Conservation (phyloP, 2,797 vertebrate species). For the Melopsittacus undulatus region DNA sequence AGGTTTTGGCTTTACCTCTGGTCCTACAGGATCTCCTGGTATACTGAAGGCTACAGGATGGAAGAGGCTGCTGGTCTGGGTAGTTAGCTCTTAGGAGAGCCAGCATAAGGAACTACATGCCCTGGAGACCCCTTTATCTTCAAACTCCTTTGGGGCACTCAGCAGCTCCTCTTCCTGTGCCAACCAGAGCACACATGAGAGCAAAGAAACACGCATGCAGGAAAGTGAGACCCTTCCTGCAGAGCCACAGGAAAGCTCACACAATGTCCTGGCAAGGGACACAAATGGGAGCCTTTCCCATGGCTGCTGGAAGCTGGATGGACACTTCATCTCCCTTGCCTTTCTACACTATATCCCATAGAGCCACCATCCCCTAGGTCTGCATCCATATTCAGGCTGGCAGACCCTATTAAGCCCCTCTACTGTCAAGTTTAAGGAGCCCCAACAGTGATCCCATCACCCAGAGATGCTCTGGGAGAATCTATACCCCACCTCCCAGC, state of each 20-base stretch:
- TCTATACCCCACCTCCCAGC: background rate
- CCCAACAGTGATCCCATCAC: background rate
- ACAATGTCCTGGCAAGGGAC: background rate
- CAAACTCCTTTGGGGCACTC: background rate
- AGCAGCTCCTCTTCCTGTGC: background rate
- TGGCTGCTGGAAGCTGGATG: background rate
- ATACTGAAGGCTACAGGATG: background rate
- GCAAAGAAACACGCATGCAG: background rate
- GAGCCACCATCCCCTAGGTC: background rate
- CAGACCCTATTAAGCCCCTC: background rate
- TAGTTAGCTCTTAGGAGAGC: background rate
- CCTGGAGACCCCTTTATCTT: background rate
- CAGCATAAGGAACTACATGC: accelerated
- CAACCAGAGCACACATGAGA: background rate
- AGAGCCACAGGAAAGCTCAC: background rate
- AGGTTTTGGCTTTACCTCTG: background rate
- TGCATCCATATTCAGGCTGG: too few relatives aligned
- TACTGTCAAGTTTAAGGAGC: background rate
- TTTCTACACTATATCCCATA: background rate
- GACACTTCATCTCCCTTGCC: background rate
- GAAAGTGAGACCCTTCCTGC: background rate
- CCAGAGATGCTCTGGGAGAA: background rate
- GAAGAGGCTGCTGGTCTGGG: background rate
- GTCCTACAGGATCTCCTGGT: background rate
- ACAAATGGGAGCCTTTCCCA: background rate